These are phyloP conservation scores for Coronaproctus castanopsis DNA, from an alignment of 2,888 invertebrate species.

Conservation along the genomic window DNA sequence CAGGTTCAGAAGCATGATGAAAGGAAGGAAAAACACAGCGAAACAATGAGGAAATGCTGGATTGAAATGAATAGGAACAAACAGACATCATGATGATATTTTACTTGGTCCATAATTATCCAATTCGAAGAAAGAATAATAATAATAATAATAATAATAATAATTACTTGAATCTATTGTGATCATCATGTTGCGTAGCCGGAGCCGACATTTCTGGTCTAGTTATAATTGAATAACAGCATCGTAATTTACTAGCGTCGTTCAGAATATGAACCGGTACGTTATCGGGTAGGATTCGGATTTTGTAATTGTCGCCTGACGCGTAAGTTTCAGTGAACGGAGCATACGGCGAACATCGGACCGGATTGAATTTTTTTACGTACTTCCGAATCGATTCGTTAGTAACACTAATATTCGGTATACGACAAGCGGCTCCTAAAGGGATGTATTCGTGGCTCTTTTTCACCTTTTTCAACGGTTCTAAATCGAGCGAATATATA, in stretches of 20 bases:
- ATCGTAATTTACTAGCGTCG: conserved; percentile 17
- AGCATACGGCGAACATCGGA: conserved; percentile 17
- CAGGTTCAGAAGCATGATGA: too few species aligned
- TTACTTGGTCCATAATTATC: too few species aligned
- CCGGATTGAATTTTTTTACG: conserved; percentile 33
- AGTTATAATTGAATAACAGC: conserved; percentile 26
- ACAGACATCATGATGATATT: too few species aligned
- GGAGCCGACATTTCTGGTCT: conserved; percentile 12
- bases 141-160: too few species aligned
- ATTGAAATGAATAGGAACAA: too few species aligned
- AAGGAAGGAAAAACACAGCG: too few species aligned
- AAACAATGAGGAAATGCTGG: too few species aligned
- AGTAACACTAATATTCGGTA: conserved; percentile 36
- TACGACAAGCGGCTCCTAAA: conserved; percentile 39
- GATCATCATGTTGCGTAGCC: conserved; percentile 14
- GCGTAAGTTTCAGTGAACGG: conserved; percentile 13
- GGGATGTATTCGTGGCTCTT: conserved; percentile 30
- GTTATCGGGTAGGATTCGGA: neutral
- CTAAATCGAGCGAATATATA: too few species aligned
- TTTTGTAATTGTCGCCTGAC: neutral
- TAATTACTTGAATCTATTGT: conserved; percentile 3
- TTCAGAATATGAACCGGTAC: neutral
- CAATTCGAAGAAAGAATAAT: too few species aligned
- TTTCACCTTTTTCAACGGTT: too few species aligned
- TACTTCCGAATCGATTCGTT: conserved; percentile 32